phyloP scores from a whole-genome alignment of 2,797 vertebrate species.

The Urophycis tenuis region DNA sequence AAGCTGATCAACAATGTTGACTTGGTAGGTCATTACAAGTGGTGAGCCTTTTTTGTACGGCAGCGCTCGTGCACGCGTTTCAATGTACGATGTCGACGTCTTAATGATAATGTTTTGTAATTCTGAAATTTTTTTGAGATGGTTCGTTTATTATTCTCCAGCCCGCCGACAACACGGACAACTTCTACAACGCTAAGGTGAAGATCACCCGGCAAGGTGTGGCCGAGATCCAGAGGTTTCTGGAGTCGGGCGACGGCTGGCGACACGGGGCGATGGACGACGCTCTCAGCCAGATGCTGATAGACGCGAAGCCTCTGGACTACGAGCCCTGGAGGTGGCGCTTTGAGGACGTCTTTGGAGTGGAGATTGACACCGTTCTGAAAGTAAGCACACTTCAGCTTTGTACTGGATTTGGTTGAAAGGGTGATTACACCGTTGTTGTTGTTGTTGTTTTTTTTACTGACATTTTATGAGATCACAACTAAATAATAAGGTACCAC shows the following conservation, averaged over 20 bases:
- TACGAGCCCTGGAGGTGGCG: slow-evolving; percentile 82
- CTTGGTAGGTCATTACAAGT: slow-evolving; percentile 68
- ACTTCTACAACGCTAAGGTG: slow-evolving; percentile 82
- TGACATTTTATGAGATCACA: background rate
- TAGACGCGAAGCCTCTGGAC: slow-evolving; percentile 81
- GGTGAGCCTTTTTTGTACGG: background rate
- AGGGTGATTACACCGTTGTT: background rate
- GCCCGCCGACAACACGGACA: slow-evolving; percentile 66
- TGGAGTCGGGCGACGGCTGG: slow-evolving; percentile 73
- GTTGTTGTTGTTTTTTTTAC: background rate
- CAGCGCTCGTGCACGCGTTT: background rate
- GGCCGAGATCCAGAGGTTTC: slow-evolving; percentile 76
- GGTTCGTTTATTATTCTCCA: slow-evolving; percentile 56
- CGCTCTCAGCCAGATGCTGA: slow-evolving; percentile 80
- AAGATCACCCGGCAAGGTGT: slow-evolving; percentile 73
- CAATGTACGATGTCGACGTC: no score
- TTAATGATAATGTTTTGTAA: no score
- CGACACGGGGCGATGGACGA: slow-evolving; percentile 83
- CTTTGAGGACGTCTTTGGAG: slow-evolving; percentile 85
- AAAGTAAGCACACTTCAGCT: slow-evolving; percentile 49
- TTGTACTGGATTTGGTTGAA: background rate
- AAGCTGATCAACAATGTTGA: slow-evolving; percentile 78
- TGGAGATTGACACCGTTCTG: slow-evolving; percentile 77
- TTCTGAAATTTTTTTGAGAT: no score
- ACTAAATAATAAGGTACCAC: background rate